phyloP scores from a whole-genome alignment of 2,113 vertebrate species.

The Percopsis transmontana region DNA sequence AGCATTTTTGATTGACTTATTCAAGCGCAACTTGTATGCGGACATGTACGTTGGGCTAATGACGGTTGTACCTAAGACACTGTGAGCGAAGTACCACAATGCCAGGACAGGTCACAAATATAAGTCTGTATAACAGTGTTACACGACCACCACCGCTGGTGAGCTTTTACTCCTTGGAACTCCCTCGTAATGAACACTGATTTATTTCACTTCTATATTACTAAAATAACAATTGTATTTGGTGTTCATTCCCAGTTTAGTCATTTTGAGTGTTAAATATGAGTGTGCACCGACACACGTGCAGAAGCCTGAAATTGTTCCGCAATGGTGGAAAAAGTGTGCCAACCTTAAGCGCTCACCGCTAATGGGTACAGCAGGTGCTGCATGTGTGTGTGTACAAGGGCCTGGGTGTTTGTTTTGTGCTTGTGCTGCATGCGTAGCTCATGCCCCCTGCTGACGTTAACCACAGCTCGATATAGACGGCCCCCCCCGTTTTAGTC shows the following conservation, averaged over 20 bases:
- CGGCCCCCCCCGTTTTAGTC: slow-evolving; percentile 59
- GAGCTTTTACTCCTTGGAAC: not conserved
- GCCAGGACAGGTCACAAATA: not conserved
- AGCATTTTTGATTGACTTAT: no score
- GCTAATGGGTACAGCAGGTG: slow-evolving; percentile 27
- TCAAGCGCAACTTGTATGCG: no score
- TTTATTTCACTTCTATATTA: no score
- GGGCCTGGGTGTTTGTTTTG: slow-evolving; percentile 39
- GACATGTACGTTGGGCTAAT: not conserved
- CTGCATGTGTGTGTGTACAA: slow-evolving; percentile 64
- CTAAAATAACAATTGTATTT: no score
- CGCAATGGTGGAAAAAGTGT: not conserved
- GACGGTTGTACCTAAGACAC: not conserved
- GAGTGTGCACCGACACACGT: no score
- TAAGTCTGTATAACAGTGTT: no score
- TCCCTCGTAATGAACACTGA: no score
- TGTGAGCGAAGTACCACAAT: not conserved
- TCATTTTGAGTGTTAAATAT: no score
- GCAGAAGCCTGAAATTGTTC: no score
- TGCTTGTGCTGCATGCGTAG: slow-evolving; percentile 72
- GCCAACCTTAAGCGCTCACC: not conserved
- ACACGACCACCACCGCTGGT: no score
- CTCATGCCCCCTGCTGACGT: slow-evolving; percentile 63
- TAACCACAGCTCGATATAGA: slow-evolving; percentile 55
- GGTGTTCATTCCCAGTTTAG: no score